phyloP scores from a whole-genome alignment of 2,888 invertebrate genomes.

The Mesoligia furuncula region DNA sequence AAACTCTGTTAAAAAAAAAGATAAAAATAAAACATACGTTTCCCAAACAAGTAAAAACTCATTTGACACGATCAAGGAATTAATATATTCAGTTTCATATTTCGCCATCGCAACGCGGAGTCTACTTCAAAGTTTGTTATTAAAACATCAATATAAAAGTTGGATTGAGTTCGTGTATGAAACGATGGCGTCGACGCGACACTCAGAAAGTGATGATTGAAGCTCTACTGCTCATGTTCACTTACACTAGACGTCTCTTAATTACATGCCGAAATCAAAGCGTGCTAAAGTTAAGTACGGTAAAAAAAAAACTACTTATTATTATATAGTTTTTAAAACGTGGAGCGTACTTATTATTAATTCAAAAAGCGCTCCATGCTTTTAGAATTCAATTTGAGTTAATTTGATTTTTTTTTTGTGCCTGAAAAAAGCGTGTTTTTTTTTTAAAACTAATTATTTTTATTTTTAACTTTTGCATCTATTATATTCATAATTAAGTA shows the following conservation, averaged over 20 bases:
- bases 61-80: constrained; percentile 59
- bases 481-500: no score
- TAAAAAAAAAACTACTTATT: background rate
- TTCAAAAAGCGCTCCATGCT: no score
- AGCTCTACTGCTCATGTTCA: background rate
- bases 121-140: constrained; percentile 63
- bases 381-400: no score
- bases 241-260: background rate
- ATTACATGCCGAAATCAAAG: background rate
- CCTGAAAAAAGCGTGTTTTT: no score
- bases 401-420: no score
- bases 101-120: constrained; percentile 39
- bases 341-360: no score
- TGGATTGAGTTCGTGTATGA: constrained; percentile 67
- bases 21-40: background rate
- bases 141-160: constrained; percentile 74
- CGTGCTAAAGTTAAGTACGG: background rate
- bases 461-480: no score
- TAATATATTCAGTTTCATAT: constrained; percentile 63
- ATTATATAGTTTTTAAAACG: no score
- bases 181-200: constrained; percentile 39
- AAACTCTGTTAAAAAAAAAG: background rate
- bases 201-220: constrained; percentile 41
- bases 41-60: constrained; percentile 45
- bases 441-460: no score